Percentiles rank a stretch among this genome's conserved stretches.
Conservation (phyloP, 2,888 invertebrate genomes). For the Drosophila peninsularis region DNA sequence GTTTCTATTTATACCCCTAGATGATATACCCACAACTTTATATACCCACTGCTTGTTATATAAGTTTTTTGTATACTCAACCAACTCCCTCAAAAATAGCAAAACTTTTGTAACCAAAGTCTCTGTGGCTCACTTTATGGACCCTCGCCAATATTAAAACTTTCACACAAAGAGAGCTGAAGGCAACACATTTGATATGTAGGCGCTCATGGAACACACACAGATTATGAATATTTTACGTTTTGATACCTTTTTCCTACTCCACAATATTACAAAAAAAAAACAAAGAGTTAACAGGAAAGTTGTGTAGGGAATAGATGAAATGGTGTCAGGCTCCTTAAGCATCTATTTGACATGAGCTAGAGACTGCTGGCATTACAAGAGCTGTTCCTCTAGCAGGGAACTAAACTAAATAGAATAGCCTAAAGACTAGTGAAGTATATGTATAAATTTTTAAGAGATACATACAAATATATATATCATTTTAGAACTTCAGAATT, state of each 20-base stretch:
- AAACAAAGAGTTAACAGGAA: neutral
- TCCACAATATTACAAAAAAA: neutral
- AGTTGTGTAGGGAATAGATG: too few relatives aligned
- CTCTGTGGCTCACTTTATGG: neutral
- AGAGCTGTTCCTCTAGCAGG: too few relatives aligned
- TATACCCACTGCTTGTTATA: neutral
- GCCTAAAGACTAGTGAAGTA: too few relatives aligned
- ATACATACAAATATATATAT: too few relatives aligned
- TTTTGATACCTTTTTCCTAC: neutral
- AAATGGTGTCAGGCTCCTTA: neutral
- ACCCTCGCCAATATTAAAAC: neutral
- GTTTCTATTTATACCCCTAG: too few relatives aligned
- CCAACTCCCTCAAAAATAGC: neutral
- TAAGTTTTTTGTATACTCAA: neutral
- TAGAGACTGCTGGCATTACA: too few relatives aligned
- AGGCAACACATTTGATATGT: neutral
- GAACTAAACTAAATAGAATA: too few relatives aligned
- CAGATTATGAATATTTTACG: constrained; percentile 7
- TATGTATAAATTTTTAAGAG: too few relatives aligned
- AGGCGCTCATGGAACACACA: neutral
- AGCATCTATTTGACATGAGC: neutral
- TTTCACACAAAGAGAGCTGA: neutral
- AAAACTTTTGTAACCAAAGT: neutral
- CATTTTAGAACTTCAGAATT: too few relatives aligned
- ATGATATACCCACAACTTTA: too few relatives aligned